Percentiles rank a stretch among this genome's conserved stretches.
These are phyloP conservation scores for Xenotilapia flavipinnis DNA, from an alignment of 2,113 vertebrate species.

Conservation along the genomic window DNA sequence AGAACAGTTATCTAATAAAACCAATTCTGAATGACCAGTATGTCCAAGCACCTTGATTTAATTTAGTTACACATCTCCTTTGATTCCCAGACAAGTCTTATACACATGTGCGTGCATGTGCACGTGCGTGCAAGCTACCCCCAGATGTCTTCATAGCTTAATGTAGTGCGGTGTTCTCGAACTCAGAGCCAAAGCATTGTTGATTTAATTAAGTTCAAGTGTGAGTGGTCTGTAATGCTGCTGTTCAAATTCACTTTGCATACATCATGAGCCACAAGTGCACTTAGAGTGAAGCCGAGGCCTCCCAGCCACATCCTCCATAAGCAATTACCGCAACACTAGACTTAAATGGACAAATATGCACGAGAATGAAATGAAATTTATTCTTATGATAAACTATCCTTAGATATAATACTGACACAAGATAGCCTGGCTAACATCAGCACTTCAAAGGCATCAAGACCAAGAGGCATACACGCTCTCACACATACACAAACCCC, in stretches of 20 bases:
- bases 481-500: conserved; percentile 28
- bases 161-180: conserved; percentile 18
- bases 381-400: conserved; percentile 49
- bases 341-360: conserved; percentile 47
- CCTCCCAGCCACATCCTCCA: conserved; percentile 35
- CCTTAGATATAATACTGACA: conserved; percentile 23
- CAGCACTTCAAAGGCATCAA: conserved; percentile 57
- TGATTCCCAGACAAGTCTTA: background rate
- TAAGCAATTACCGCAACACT: conserved; percentile 41
- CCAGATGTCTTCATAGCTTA: conserved; percentile 18
- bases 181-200: conserved; percentile 33
- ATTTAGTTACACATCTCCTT: background rate
- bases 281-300: conserved; percentile 27
- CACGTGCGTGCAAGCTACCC: background rate
- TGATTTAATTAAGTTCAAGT: conserved; percentile 63
- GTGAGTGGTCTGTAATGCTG: conserved; percentile 52
- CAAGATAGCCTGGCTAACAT: conserved; percentile 56
- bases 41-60: background rate
- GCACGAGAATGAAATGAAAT: conserved; percentile 43
- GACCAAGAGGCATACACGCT: conserved; percentile 2
- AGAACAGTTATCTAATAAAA: background rate
- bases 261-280: conserved; percentile 56
- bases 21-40: background rate
- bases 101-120: background rate
- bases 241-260: conserved; percentile 57